Conservation (phyloP, 2,888 invertebrate genomes). For the Amiota mariae region DNA sequence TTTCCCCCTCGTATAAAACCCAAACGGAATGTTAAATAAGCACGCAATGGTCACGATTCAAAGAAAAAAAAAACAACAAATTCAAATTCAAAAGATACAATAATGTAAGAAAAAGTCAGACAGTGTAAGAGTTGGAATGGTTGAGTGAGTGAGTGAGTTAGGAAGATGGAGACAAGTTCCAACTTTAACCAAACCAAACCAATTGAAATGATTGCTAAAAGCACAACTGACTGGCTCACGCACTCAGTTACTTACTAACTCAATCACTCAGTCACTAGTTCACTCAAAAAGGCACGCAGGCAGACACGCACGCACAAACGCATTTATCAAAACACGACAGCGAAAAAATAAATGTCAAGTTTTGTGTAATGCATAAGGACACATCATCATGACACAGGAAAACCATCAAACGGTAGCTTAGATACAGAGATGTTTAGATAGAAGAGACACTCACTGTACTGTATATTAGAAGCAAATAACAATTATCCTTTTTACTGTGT, state of each 20-base stretch:
- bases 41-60: slow-evolving; percentile 54
- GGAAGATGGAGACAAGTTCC: too few species aligned
- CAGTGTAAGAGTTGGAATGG: slow-evolving; percentile 25
- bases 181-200: not conserved
- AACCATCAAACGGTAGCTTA: not conserved
- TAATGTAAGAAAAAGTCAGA: slow-evolving; percentile 5
- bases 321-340: slow-evolving; percentile 23
- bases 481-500: too few species aligned
- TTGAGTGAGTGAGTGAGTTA: not conserved
- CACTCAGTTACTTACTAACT: slow-evolving; percentile 8
- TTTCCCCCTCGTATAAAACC: slow-evolving; percentile 49
- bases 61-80: slow-evolving; percentile 38
- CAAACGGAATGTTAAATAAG: slow-evolving; percentile 56
- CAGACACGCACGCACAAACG: slow-evolving; percentile 36
- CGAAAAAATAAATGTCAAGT: slow-evolving; percentile 33
- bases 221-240: not conserved
- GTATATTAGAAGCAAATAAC: too few species aligned
- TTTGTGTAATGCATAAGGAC: not conserved
- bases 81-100: slow-evolving; percentile 2
- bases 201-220: slow-evolving; percentile 39
- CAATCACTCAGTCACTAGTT: too few species aligned
- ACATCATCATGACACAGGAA: not conserved
- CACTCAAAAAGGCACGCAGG: slow-evolving; percentile 39
- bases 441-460: too few species aligned
- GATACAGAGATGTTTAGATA: too few species aligned